A percentile compares a stretch with the other conserved stretches of the same genome.
phyloP scores from a whole-genome alignment of 1,140 invertebrate genomes.

The Adoxophyes honmai region DNA sequence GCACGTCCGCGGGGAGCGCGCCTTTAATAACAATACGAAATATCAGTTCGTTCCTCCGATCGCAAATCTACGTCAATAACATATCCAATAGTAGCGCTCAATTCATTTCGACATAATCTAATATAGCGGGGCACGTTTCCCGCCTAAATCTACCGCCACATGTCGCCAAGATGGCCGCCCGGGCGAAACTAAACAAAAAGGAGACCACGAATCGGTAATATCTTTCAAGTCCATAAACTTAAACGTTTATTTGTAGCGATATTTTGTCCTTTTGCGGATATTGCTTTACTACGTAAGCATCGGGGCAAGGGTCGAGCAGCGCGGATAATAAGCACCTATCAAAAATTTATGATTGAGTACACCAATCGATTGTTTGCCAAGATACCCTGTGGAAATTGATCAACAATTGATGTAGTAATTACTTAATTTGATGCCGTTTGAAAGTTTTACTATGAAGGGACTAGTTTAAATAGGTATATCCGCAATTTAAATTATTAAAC shows the following conservation, averaged over 20 bases:
- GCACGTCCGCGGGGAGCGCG: slow-evolving; percentile 61
- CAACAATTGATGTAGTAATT: not conserved
- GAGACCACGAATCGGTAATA: slow-evolving; percentile 76
- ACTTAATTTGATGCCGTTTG: not conserved
- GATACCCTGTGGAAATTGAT: not conserved
- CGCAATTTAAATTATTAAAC: no score
- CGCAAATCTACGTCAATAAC: slow-evolving; percentile 77
- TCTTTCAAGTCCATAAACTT: slow-evolving; percentile 76
- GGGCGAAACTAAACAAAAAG: slow-evolving; percentile 72
- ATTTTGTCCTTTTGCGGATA: slow-evolving; percentile 74
- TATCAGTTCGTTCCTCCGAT: slow-evolving; percentile 77
- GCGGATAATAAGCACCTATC: slow-evolving; percentile 14
- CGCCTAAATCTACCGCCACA: slow-evolving; percentile 76
- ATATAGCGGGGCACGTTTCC: slow-evolving; percentile 72
- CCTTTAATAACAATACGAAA: slow-evolving; percentile 76
- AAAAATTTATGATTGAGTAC: slow-evolving; percentile 8
- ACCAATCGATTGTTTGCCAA: not conserved
- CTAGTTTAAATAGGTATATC: no score
- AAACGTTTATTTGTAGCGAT: slow-evolving; percentile 76
- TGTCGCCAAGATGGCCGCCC: slow-evolving; percentile 75
- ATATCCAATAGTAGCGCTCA: slow-evolving; percentile 76
- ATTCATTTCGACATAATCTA: slow-evolving; percentile 77
- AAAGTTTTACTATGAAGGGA: no score
- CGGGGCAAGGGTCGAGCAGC: not conserved
- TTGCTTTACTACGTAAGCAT: slow-evolving; percentile 51